A percentile compares a stretch with the other conserved stretches of the same genome.
phyloP scores from a whole-genome alignment of 2,888 invertebrate species.

The Biston stratarius region DNA sequence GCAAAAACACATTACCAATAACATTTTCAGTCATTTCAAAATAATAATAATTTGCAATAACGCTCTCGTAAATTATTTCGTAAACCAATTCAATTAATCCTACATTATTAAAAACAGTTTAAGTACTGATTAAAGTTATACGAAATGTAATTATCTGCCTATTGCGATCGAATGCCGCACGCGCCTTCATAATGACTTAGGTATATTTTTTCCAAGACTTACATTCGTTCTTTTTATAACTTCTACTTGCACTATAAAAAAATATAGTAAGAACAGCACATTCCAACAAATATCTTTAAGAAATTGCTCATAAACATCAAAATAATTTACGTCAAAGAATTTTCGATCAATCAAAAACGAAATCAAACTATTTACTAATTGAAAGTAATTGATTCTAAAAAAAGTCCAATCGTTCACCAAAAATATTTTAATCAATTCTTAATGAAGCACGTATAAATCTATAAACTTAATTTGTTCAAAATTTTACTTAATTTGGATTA shows the following conservation, averaged over 20 bases:
- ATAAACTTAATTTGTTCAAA: constrained; percentile 32
- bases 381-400: constrained; percentile 27
- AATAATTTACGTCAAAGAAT: constrained; percentile 22
- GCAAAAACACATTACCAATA: not conserved
- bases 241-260: not conserved
- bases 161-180: constrained; percentile 20
- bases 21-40: not conserved
- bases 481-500: constrained; percentile 36
- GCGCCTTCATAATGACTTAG: constrained; percentile 13
- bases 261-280: constrained; percentile 8
- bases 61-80: not conserved
- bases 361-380: constrained; percentile 33
- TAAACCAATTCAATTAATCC: constrained; percentile 3
- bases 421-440: constrained; percentile 29
- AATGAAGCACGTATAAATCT: constrained; percentile 34
- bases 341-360: constrained; percentile 28
- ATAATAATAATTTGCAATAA: not conserved
- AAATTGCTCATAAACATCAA: constrained; percentile 12
- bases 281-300: constrained; percentile 15
- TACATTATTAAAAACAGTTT: not conserved
- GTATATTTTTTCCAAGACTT: not conserved
- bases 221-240: constrained; percentile 3
- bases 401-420: constrained; percentile 23
- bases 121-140: constrained; percentile 10
- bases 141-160: constrained; percentile 5